A percentile compares a stretch with the other conserved stretches of the same genome.
phyloP scores from a whole-genome alignment of 2,797 vertebrate species.

The Clarias laeviceps region DNA sequence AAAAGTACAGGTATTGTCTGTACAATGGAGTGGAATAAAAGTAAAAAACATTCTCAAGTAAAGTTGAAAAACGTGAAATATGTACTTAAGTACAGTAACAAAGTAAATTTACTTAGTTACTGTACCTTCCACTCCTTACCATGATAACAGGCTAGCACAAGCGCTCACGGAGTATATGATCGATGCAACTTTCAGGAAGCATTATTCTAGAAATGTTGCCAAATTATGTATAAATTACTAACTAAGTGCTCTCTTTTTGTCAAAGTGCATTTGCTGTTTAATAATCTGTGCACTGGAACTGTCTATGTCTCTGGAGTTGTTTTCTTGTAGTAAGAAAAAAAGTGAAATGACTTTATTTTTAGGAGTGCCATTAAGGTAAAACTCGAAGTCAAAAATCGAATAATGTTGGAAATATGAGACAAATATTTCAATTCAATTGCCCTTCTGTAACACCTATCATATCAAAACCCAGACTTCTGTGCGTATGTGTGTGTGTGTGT shows the following conservation, averaged over 20 bases:
- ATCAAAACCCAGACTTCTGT: background rate
- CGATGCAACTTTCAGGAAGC: background rate
- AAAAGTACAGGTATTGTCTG: too few relatives aligned
- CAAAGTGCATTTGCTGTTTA: background rate
- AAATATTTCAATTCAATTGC: background rate
- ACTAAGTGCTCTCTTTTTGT: background rate
- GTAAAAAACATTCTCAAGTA: too few relatives aligned
- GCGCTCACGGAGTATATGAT: background rate
- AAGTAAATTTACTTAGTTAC: too few relatives aligned
- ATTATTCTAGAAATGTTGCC: background rate
- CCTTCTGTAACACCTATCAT: background rate
- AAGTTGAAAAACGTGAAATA: too few relatives aligned
- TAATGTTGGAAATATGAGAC: background rate
- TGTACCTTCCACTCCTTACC: too few relatives aligned
- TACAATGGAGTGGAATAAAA: too few relatives aligned
- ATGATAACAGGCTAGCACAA: too few relatives aligned
- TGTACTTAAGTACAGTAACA: too few relatives aligned
- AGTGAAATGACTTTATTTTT: background rate
- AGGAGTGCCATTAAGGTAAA: background rate
- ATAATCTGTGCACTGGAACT: background rate
- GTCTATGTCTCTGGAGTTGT: background rate
- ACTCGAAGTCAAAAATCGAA: background rate
- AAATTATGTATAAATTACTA: background rate
- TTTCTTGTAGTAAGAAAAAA: background rate
- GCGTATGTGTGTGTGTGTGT: conserved; percentile 14